Conservation (phyloP, 1,140 invertebrate species). For the Heliconius hermathena region DNA sequence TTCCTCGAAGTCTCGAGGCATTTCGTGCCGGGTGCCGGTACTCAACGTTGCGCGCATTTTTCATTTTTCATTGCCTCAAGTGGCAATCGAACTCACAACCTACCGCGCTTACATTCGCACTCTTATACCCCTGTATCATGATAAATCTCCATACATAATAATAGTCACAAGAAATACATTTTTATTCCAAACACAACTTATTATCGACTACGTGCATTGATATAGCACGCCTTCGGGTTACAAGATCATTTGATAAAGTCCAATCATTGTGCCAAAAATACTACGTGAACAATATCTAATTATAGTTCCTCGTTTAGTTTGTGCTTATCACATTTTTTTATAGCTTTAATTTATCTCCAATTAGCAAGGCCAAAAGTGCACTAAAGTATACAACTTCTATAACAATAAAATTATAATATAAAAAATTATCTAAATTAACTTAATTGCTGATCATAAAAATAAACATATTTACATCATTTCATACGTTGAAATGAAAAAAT, state of each 20-base stretch:
- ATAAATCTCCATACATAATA: not conserved
- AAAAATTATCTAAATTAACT: not conserved
- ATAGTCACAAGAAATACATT: slow-evolving; percentile 4
- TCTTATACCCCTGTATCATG: no score
- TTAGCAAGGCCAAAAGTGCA: slow-evolving; percentile 14
- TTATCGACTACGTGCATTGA: slow-evolving; percentile 32
- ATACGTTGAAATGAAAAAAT: not conserved
- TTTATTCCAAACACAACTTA: not conserved
- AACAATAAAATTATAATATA: slow-evolving; percentile 19
- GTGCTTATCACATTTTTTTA: slow-evolving; percentile 13
- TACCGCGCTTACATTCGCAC: no score
- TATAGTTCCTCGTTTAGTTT: slow-evolving; percentile 29
- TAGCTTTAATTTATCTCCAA: slow-evolving; percentile 4
- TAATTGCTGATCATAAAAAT: not conserved
- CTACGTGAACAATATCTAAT: slow-evolving; percentile 51
- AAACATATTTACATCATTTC: not conserved
- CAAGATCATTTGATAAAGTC: slow-evolving; percentile 59
- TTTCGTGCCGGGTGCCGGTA: no score
- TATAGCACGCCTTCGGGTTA: slow-evolving; percentile 49
- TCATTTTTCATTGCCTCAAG: no score
- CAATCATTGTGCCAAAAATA: slow-evolving; percentile 58
- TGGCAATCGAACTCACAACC: no score
- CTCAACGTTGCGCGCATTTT: no score
- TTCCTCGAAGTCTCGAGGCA: no score
- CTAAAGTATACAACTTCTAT: not conserved